These are phyloP conservation scores for Nebria salina DNA, from an alignment of 2,888 invertebrate species.

Conservation along the genomic window DNA sequence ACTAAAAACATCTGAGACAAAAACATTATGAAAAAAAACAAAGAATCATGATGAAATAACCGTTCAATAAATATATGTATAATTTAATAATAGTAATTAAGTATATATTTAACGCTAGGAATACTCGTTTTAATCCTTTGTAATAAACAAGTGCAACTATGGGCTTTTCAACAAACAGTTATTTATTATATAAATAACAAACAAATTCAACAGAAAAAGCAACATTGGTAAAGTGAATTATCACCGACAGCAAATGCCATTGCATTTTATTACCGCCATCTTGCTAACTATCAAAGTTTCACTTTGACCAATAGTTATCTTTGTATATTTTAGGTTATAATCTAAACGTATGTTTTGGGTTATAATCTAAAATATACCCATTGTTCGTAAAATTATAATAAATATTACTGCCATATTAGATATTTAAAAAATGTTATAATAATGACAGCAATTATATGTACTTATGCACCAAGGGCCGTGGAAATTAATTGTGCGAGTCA, in stretches of 20 bases:
- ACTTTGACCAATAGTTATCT: not conserved
- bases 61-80: conserved; percentile 44
- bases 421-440: too few species aligned
- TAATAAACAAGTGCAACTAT: conserved; percentile 40
- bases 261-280: not conserved
- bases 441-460: too few species aligned
- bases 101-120: conserved; percentile 44
- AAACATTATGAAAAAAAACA: conserved; percentile 39
- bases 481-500: too few species aligned
- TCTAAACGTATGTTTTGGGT: too few species aligned
- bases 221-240: conserved; percentile 1
- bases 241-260: not conserved
- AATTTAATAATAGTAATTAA: conserved; percentile 34
- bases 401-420: too few species aligned
- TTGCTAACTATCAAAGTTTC: not conserved
- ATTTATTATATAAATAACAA: not conserved
- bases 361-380: too few species aligned
- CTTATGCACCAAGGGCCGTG: too few species aligned
- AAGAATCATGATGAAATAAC: conserved; percentile 36
- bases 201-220: not conserved
- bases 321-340: not conserved
- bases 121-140: conserved; percentile 39
- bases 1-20: conserved; percentile 44
- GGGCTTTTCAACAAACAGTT: not conserved
- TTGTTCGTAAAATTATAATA: too few species aligned